Evolutionary conservation across 2,113 vertebrate species (phyloP), one percentile per base, ranked within the genome.

Genomic region (Engystomops pustulosus): DNA sequence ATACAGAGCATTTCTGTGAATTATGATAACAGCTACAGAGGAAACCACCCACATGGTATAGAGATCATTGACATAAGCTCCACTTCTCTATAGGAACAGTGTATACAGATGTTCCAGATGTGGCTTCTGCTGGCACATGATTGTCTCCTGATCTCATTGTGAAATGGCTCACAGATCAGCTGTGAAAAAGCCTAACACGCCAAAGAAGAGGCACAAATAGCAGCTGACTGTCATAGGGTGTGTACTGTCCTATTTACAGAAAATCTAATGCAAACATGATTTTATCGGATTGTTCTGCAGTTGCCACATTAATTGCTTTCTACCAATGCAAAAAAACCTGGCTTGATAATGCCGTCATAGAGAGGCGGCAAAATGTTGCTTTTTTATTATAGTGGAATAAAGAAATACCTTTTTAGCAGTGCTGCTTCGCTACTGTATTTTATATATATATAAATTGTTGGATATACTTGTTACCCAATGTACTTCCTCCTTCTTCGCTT

Each of bases 1-100:
- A 10, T 44, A 15, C 8, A 70, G 20, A 71, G 38, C 23, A 47
- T 15, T 72, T 71, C 36, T 45, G n/a, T 71, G 38, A 45, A 71
- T 45, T 25, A 27, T 72, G 11, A 7, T 27, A 25, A 18, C 27
- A 30, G 25, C 12, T 36, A 70, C 9, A 71, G 70, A 72, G 38
- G 70, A 72, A 72, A 47, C 58, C 58, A 62, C 69, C 38, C 69
- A 71, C 41, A 45, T 45, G 70, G 20, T 72, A 7, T 15, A 72
- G 41, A 17, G 68, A n/a, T 5, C 6, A 44, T 14, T 3, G 0
- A 30, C 6, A 25, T 12, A 6, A 25, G 36, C n/a, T n/a, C 38
- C 41, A 23, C 14, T 23, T 25, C 68, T 44, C 36, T 71, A 6
- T 44, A 71, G 2, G 44, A 17, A 23, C 18, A 27, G 11, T 8